A percentile compares a stretch with the other conserved stretches of the same genome.
Conservation (phyloP, 2,797 vertebrate species). For the Oreochromis grahami region DNA sequence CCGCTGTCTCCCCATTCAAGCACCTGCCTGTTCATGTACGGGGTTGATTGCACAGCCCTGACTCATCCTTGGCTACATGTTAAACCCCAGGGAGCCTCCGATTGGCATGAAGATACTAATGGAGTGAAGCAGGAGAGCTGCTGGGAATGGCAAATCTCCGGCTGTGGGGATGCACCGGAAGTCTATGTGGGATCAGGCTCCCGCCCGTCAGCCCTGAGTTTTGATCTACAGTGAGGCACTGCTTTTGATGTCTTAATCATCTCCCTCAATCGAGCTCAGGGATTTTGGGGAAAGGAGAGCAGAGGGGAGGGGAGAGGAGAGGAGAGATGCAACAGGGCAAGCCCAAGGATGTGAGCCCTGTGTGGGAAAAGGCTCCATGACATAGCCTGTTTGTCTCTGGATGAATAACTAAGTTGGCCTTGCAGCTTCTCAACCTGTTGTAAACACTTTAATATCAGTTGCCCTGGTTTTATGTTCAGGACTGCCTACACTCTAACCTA, state of each 20-base stretch:
- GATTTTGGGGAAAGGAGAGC: conserved; percentile 53
- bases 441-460: conserved; percentile 35
- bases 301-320: conserved; percentile 19
- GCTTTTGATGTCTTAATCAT: conserved; percentile 81
- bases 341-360: conserved; percentile 53
- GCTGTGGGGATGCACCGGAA: conserved; percentile 72
- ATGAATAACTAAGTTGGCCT: conserved; percentile 36
- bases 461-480: conserved; percentile 4
- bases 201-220: conserved; percentile 70
- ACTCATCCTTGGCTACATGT: conserved; percentile 79
- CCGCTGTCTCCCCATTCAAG: conserved; percentile 53
- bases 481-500: conserved; percentile 19
- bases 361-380: conserved; percentile 46
- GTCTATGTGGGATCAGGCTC: conserved; percentile 71
- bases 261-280: conserved; percentile 69
- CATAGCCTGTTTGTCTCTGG: conserved; percentile 41
- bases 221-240: conserved; percentile 71
- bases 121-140: conserved; percentile 73
- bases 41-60: conserved; percentile 74
- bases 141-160: conserved; percentile 77
- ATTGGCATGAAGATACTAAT: conserved; percentile 76
- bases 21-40: conserved; percentile 69
- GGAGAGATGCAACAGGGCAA: conserved; percentile 45
- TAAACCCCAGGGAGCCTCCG: conserved; percentile 73
- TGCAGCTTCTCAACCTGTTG: conserved; percentile 12